Conservation (phyloP, 2,888 invertebrate genomes). For the Druceiella hillmani region DNA sequence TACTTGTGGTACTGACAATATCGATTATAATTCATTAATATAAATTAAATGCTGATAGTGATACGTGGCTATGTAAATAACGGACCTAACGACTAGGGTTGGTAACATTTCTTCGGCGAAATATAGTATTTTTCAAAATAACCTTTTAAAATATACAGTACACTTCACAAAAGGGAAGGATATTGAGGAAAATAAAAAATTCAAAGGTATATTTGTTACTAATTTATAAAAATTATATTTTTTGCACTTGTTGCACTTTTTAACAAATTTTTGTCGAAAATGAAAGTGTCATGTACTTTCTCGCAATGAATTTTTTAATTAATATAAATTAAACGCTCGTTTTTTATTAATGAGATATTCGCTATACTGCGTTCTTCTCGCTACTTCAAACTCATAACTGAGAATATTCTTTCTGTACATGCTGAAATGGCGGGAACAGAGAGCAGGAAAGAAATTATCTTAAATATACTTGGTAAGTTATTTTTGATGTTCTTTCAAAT, state of each 20-base stretch:
- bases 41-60: too few species aligned
- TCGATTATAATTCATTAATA: too few species aligned
- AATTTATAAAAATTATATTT: background rate
- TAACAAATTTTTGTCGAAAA: conserved; percentile 2
- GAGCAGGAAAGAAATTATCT: conserved; percentile 7
- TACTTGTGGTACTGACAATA: too few species aligned
- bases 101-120: conserved; percentile 3
- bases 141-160: conserved; percentile 2
- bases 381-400: conserved; percentile 8
- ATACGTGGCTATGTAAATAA: too few species aligned
- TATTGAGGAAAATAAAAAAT: background rate
- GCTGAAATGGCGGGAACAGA: conserved; percentile 9
- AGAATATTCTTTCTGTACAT: conserved; percentile 9
- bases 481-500: conserved; percentile 6
- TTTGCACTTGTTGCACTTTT: background rate
- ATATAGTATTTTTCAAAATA: conserved; percentile 4
- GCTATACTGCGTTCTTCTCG: conserved; percentile 1
- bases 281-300: background rate
- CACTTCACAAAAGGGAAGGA: conserved; percentile 1
- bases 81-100: too few species aligned
- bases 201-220: conserved; percentile 2
- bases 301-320: conserved; percentile 2
- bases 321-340: background rate
- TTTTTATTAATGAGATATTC: background rate
- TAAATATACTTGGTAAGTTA: conserved; percentile 5